These are phyloP conservation scores for Macropodus opercularis DNA, from an alignment of 2,797 vertebrate species.

Conservation along the genomic window DNA sequence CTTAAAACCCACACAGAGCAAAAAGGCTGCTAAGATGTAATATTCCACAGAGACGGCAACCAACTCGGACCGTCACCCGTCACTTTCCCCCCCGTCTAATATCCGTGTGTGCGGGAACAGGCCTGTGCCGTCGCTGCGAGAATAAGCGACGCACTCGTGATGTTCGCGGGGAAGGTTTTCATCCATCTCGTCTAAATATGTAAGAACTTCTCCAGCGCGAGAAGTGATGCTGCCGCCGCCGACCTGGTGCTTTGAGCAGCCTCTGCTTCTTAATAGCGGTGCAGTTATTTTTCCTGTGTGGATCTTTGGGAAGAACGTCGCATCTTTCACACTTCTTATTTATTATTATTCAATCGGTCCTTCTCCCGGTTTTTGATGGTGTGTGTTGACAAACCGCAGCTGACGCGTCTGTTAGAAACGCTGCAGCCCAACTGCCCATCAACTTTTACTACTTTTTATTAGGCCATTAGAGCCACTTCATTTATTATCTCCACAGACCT, in stretches of 20 bases:
- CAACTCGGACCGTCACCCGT: not conserved
- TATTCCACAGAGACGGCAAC: constrained; percentile 35
- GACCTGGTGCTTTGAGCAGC: constrained; percentile 1
- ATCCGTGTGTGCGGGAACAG: constrained; percentile 33
- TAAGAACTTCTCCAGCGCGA: constrained; percentile 52
- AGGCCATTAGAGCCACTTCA: constrained; percentile 61
- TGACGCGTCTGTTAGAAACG: constrained; percentile 50
- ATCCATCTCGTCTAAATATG: constrained; percentile 61
- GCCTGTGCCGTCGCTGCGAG: constrained; percentile 46
- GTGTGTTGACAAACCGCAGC: constrained; percentile 25
- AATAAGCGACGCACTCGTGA: constrained; percentile 50
- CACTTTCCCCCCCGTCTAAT: constrained; percentile 5
- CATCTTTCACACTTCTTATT: not conserved
- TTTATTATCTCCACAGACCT: constrained; percentile 59
- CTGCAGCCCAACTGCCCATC: constrained; percentile 56
- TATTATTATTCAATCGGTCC: not conserved
- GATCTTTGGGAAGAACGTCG: not conserved
- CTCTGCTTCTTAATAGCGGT: not conserved
- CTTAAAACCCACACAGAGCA: constrained; percentile 45
- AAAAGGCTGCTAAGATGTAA: constrained; percentile 35
- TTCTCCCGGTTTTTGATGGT: constrained; percentile 3
- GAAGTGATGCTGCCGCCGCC: constrained; percentile 34
- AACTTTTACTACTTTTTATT: constrained; percentile 66
- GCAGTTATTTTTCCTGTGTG: not conserved
- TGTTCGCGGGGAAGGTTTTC: constrained; percentile 44